These are phyloP conservation scores for Perca schrenkii DNA, from an alignment of 2,113 vertebrate species.

Conservation along the genomic window DNA sequence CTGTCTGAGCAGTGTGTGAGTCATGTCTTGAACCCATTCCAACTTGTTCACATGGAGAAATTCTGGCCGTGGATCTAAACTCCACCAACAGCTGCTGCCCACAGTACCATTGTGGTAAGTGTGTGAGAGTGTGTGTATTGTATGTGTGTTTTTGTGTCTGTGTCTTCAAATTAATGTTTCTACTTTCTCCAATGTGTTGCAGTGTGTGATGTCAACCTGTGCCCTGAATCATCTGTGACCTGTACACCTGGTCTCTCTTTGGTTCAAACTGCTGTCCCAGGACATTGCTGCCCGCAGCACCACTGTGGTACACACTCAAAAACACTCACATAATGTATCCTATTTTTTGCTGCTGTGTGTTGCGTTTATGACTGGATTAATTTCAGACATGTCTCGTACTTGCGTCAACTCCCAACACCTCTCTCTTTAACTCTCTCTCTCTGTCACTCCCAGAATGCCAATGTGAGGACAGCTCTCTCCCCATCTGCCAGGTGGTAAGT, in stretches of 20 bases:
- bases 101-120: constrained; percentile 92
- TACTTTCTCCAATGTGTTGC: constrained; percentile 51
- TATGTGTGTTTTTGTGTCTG: neutral
- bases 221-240: constrained; percentile 83
- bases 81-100: constrained; percentile 93
- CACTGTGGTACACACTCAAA: constrained; percentile 88
- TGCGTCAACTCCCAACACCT: constrained; percentile 31
- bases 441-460: constrained; percentile 88
- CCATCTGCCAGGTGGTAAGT: constrained; percentile 93
- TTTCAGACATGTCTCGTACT: constrained; percentile 18
- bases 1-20: constrained; percentile 84
- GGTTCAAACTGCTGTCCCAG: constrained; percentile 85
- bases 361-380: constrained; percentile 9
- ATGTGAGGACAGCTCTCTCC: constrained; percentile 87
- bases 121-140: neutral
- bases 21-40: constrained; percentile 92
- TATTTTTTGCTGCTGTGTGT: constrained; percentile 16
- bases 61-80: constrained; percentile 92
- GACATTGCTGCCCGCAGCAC: constrained; percentile 91
- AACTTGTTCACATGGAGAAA: constrained; percentile 89
- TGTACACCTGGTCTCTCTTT: constrained; percentile 89
- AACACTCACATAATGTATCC: constrained; percentile 19
- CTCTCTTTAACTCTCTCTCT: constrained; percentile 40
- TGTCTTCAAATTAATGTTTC: constrained; percentile 21
- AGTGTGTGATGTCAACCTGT: constrained; percentile 94